Evolutionary conservation across 2,797 vertebrate genomes (phyloP).

Genomic region (Eulemur mongoz): DNA sequence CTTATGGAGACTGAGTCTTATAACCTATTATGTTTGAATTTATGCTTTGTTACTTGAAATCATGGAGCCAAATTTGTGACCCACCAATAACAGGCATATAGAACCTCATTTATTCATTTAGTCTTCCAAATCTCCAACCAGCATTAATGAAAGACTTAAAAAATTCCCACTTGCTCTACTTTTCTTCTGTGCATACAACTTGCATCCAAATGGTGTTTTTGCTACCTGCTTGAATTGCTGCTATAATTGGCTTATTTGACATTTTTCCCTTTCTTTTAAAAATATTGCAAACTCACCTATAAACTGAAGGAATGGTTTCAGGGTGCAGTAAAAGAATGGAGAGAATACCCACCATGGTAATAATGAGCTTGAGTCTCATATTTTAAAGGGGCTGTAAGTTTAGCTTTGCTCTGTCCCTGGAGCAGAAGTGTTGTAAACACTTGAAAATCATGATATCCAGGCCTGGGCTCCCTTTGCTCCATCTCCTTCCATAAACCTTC

Average conservation of each 20-base stretch:
- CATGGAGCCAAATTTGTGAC: background rate
- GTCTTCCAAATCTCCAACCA: background rate
- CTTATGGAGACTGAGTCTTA: background rate
- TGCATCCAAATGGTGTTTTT: conserved; percentile 21
- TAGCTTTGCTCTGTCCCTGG: conserved; percentile 41
- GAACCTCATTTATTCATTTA: background rate
- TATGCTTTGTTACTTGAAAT: background rate
- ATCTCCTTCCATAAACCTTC: conserved; percentile 62
- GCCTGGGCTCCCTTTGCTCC: conserved; percentile 32
- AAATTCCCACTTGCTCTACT: background rate
- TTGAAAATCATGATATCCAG: conserved; percentile 63
- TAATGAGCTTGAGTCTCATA: conserved; percentile 61
- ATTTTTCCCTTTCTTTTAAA: conserved; percentile 48
- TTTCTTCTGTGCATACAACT: background rate
- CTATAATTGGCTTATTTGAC: conserved; percentile 53
- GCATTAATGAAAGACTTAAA: background rate
- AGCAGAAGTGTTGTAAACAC: conserved; percentile 75
- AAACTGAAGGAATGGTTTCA: conserved; percentile 64
- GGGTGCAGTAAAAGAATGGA: conserved; percentile 66
- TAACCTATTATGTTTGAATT: background rate
- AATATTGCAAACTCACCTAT: conserved; percentile 62
- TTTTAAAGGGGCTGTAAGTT: conserved; percentile 71
- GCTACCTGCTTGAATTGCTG: background rate
- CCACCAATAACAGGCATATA: background rate
- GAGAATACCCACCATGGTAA: conserved; percentile 59